Evolutionary conservation across 2,113 vertebrate genomes (phyloP).

Genomic region (Gulo gulo): DNA sequence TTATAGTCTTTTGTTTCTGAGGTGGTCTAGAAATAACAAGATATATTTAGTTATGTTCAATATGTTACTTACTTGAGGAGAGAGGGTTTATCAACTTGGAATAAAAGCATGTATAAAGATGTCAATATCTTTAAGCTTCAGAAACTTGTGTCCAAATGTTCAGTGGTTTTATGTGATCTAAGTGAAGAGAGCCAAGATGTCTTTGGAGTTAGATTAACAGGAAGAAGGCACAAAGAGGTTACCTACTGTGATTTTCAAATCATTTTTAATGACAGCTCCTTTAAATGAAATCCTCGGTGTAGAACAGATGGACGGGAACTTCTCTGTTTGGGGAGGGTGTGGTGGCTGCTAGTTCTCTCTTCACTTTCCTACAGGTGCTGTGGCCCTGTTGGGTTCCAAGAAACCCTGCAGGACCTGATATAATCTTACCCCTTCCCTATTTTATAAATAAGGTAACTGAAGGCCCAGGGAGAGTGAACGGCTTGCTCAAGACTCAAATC

Average conservation of each 20-base stretch:
- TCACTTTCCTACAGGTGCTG: neutral
- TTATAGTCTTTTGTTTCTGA: conserved; percentile 7
- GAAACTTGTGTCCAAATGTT: neutral
- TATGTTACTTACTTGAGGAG: neutral
- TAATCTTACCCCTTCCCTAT: neutral
- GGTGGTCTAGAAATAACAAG: neutral
- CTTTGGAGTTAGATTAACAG: neutral
- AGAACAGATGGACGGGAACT: neutral
- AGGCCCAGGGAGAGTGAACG: neutral
- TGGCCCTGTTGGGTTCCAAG: neutral
- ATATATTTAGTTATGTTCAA: neutral
- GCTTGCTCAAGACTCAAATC: neutral
- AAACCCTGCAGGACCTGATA: neutral
- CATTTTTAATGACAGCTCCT: neutral
- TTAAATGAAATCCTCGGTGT: neutral
- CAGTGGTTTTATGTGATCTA: neutral
- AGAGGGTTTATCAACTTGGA: neutral
- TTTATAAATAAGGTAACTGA: neutral
- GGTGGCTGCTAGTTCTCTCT: too few species aligned
- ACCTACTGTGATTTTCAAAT: neutral
- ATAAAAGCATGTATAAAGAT: neutral
- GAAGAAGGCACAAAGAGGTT: neutral
- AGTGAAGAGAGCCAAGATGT: neutral
- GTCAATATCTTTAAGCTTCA: neutral
- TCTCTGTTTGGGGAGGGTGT: neutral